These are phyloP conservation scores for Didymodactylos carnosus DNA, from an alignment of 2,888 invertebrate species.

Conservation along the genomic window DNA sequence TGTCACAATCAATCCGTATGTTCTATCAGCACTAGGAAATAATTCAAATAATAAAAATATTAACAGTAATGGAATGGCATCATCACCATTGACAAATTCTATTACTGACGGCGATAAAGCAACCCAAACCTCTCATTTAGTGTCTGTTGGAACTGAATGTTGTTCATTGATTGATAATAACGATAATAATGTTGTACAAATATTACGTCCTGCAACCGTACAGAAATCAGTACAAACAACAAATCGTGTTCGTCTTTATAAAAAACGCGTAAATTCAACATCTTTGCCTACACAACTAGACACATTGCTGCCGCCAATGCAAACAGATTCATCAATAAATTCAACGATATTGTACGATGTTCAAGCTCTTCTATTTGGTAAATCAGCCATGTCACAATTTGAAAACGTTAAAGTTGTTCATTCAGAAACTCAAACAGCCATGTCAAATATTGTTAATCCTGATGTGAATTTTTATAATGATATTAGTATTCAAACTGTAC, in stretches of 20 bases:
- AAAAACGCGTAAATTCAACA: no score
- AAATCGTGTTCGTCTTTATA: not conserved
- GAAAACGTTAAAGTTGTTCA: not conserved
- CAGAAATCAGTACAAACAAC: not conserved
- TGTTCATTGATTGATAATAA: not conserved
- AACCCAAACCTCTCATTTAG: not conserved
- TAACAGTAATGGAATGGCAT: no score
- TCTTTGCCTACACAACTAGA: no score
- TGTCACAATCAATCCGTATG: not conserved
- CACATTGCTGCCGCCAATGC: no score
- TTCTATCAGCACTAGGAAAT: not conserved
- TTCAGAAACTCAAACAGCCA: not conserved
- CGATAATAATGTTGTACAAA: not conserved
- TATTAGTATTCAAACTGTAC: not conserved
- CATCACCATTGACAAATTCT: not conserved
- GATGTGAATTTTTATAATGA: no score
- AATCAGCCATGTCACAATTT: not conserved
- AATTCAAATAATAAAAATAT: not conserved
- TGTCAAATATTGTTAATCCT: no score
- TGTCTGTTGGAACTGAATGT: not conserved
- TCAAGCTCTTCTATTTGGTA: not conserved
- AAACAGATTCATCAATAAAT: not conserved
- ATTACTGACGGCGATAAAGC: not conserved
- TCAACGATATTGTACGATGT: no score
- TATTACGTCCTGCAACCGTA: not conserved